Conservation (phyloP, 2,888 invertebrate genomes). For the Ormia ochracea region DNA sequence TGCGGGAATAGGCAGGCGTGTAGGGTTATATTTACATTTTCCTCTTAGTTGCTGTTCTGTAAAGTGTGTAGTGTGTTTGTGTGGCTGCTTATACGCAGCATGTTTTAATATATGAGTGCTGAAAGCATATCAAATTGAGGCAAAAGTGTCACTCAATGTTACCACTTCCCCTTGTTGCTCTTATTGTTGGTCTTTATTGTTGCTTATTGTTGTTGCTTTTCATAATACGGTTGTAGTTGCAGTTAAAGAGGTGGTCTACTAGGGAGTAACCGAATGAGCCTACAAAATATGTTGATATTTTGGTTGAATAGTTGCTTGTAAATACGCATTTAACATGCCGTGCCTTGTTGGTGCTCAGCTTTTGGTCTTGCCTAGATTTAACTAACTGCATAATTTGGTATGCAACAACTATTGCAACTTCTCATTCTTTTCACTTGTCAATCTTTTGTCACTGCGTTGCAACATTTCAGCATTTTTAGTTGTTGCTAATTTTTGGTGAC, state of each 20-base stretch:
- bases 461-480: conserved; percentile 3
- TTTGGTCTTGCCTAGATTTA: conserved; percentile 18
- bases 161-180: conserved; percentile 8
- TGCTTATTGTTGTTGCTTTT: no score
- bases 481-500: no score
- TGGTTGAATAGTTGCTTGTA: conserved; percentile 10
- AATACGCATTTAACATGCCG: conserved; percentile 7
- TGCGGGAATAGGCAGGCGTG: neutral
- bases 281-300: conserved; percentile 45
- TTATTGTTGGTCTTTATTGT: conserved; percentile 4
- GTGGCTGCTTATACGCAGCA: neutral
- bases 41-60: conserved; percentile 24
- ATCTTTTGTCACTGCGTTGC: conserved; percentile 15
- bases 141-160: conserved; percentile 51
- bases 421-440: conserved; percentile 50
- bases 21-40: neutral
- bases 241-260: neutral
- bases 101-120: neutral
- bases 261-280: neutral
- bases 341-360: conserved; percentile 20
- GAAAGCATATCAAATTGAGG: conserved; percentile 46
- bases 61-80: neutral
- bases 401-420: conserved; percentile 52
- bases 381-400: conserved; percentile 51
- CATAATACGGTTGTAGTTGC: neutral